Evolutionary conservation across 2,797 vertebrate genomes (phyloP).

Genomic region (Calcarius lapponicus): DNA sequence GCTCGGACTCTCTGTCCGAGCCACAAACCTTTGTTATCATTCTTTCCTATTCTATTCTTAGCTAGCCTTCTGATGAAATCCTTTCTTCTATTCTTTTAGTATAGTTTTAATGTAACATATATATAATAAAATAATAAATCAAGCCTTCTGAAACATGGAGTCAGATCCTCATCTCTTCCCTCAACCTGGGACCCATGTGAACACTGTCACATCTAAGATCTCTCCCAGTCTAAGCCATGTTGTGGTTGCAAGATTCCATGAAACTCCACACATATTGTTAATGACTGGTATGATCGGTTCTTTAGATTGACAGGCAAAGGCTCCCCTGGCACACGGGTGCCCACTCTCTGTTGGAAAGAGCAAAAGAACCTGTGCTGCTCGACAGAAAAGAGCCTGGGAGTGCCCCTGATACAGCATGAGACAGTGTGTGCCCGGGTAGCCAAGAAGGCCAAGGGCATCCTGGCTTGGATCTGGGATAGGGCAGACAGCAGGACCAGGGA

Average conservation of each 20-base stretch:
- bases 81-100: too few species aligned
- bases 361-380: neutral
- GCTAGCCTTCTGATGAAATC: too few species aligned
- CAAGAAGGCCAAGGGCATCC: neutral
- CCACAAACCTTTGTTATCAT: too few species aligned
- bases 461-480: too few species aligned
- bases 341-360: neutral
- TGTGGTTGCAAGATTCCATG: neutral
- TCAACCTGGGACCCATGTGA: too few species aligned
- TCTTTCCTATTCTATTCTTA: too few species aligned
- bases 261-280: fast-evolving
- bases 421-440: too few species aligned
- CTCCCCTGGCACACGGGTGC: fast-evolving
- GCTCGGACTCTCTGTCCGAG: too few species aligned
- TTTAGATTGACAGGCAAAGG: neutral
- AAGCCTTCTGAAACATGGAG: too few species aligned
- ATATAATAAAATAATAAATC: too few species aligned
- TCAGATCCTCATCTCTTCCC: too few species aligned
- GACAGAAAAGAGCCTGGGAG: neutral
- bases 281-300: neutral
- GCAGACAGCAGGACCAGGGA: neutral
- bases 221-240: neutral
- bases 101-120: too few species aligned
- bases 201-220: neutral
- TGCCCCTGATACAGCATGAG: neutral